Evolutionary conservation across 92 coral and sea anemone genomes (phyloP), one percentile per base, ranked within the genome.

Genomic region (Desmophyllum pertusum): DNA sequence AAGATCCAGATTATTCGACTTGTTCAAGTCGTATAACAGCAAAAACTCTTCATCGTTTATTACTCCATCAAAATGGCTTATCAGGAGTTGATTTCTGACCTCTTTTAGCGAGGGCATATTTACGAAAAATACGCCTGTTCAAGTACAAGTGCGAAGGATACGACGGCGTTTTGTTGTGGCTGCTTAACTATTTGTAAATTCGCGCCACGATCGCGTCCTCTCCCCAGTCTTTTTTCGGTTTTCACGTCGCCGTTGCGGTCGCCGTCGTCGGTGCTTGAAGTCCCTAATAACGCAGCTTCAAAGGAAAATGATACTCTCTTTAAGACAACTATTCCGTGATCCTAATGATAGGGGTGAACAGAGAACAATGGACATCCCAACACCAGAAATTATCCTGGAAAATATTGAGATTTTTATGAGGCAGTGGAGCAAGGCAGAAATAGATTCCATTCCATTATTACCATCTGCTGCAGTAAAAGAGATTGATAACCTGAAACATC

Each of bases 341-440:
- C 90, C 84, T 5, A 4, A 2, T 15, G 95, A 88, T 68, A 72
- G 23, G 67, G 95, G 92, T 43, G 75, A 91, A 76, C 76, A 88
- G 41, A 91, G 87, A 85, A 75, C 88, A 85, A 91, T 91, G 95
- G 51, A 71, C 11, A 88, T 90, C 31, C 95, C 95, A 81, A 77
- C 85, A 38, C 89, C 92, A 76, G 90, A 91, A 85, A 25, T 79
- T 38, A 88, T 91, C 29, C 62, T 88, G 72, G 59, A 91, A 51
- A 85, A 88, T 73, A 52, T 88, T 71, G 83, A 91, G 61, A 85
- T 17, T n/a, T 91, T 88, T 42, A 50, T 84, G 81, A 67, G 72
- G 46, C 78, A 81, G 82, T 91, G 95, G 95, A 73, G 37, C 45
- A 88, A 25, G 4, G 65, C 71, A 17, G 90, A 91, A 41, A 37